Evolutionary conservation across 2,888 invertebrate species (phyloP).

Genomic region (Tortricodes alternella): DNA sequence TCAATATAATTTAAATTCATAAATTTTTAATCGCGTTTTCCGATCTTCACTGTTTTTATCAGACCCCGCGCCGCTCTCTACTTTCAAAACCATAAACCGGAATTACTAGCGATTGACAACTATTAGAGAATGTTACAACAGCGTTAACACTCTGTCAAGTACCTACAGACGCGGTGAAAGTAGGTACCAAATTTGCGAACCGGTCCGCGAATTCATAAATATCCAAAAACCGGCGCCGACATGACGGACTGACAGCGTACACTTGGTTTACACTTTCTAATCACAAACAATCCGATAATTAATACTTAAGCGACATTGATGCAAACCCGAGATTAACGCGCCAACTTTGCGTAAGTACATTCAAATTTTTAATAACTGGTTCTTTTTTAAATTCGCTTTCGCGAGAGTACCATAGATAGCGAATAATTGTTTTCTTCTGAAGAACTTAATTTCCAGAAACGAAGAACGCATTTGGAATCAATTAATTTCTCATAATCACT

Average conservation of each 20-base stretch:
- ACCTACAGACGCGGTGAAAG: constrained; percentile 51
- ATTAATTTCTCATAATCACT: constrained; percentile 6
- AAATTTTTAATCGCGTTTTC: constrained; percentile 39
- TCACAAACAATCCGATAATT: constrained; percentile 25
- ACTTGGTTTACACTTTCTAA: constrained; percentile 37
- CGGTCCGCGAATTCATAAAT: constrained; percentile 45
- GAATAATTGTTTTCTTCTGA: constrained; percentile 43
- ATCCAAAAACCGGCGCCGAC: constrained; percentile 35
- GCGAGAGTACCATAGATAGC: constrained; percentile 42
- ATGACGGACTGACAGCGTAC: constrained; percentile 36
- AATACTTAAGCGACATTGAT: constrained; percentile 20
- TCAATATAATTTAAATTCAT: too few relatives aligned
- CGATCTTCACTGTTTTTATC: constrained; percentile 54
- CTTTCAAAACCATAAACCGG: constrained; percentile 68
- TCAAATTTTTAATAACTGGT: constrained; percentile 35
- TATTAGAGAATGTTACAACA: constrained; percentile 37
- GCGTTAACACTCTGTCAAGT: constrained; percentile 34
- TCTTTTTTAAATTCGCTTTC: constrained; percentile 36
- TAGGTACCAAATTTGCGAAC: constrained; percentile 46
- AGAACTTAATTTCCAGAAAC: constrained; percentile 42
- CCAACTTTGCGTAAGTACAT: not conserved
- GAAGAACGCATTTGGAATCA: constrained; percentile 29
- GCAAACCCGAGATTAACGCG: not conserved
- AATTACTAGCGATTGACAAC: constrained; percentile 51
- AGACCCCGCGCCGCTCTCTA: constrained; percentile 44